Evolutionary conservation across 2,797 vertebrate species (phyloP).

Genomic region (Phylloscopus collybita): DNA sequence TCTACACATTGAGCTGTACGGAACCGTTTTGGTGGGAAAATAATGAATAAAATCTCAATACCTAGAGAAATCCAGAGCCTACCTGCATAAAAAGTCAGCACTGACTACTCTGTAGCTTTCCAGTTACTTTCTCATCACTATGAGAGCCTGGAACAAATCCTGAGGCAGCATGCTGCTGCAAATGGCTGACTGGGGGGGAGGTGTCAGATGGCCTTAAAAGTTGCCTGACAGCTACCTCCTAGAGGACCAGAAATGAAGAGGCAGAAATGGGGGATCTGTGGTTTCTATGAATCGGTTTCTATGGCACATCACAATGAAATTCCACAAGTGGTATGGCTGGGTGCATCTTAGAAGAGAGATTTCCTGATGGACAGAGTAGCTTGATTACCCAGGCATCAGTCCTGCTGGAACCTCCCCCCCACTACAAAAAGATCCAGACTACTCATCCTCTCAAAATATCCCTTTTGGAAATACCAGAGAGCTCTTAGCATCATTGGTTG

Average conservation of each 20-base stretch:
- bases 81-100: background rate
- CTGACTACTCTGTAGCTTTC: background rate
- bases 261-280: background rate
- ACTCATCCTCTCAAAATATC: background rate
- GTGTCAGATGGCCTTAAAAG: background rate
- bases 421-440: background rate
- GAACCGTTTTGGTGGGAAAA: background rate
- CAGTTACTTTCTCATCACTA: background rate
- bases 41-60: background rate
- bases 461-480: background rate
- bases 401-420: background rate
- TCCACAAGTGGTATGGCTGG: background rate
- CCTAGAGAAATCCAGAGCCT: background rate
- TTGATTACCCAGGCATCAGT: background rate
- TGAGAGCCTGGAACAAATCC: background rate
- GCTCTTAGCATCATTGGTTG: background rate
- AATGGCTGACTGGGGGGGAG: background rate
- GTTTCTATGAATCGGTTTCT: background rate
- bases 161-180: background rate
- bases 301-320: background rate
- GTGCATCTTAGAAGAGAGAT: background rate
- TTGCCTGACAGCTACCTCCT: background rate
- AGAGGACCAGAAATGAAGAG: background rate
- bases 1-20: background rate
- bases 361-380: background rate